Conservation (phyloP, 2,113 vertebrate genomes). For the Petroica traversi region DNA sequence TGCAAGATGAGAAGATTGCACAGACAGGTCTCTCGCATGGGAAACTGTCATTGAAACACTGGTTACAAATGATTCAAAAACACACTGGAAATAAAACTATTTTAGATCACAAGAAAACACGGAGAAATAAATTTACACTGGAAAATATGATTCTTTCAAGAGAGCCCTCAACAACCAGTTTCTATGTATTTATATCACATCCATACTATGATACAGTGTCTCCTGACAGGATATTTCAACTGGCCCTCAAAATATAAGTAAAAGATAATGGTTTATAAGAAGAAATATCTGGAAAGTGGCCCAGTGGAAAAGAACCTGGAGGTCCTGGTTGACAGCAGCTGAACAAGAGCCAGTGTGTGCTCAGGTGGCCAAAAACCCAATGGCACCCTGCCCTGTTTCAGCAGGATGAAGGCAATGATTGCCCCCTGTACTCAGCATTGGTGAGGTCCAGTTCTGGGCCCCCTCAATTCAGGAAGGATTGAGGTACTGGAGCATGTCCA, state of each 20-base stretch:
- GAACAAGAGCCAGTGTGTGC: background rate
- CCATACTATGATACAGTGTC: background rate
- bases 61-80: background rate
- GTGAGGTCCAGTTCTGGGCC: rapidly evolving
- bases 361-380: background rate
- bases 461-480: background rate
- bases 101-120: background rate
- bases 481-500: rapidly evolving
- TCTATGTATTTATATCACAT: background rate
- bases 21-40: rapidly evolving
- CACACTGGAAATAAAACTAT: background rate
- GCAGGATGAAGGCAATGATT: background rate
- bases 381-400: background rate
- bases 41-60: background rate
- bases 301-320: background rate
- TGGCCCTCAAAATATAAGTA: background rate
- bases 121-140: background rate
- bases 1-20: background rate
- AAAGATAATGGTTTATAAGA: background rate
- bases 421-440: rapidly evolving
- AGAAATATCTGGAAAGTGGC: background rate
- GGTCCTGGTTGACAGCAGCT: background rate
- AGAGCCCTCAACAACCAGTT: background rate
- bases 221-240: background rate
- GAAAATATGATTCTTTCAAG: background rate